Evolutionary conservation across 2,113 vertebrate genomes (phyloP).

Genomic region (Sapayoa aenigma): DNA sequence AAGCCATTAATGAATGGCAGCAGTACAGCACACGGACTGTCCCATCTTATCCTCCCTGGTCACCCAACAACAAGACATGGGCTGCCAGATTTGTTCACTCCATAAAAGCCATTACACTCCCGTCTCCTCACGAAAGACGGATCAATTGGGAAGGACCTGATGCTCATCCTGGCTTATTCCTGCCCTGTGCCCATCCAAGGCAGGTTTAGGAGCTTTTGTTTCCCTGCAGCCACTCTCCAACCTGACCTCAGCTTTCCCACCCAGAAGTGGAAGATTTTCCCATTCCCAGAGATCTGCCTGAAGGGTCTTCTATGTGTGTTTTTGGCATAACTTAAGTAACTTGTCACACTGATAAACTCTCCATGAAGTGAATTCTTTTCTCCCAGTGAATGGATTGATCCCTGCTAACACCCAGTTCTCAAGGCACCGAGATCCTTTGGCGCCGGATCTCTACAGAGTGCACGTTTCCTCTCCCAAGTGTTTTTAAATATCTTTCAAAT

Average conservation of each 20-base stretch:
- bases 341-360: neutral
- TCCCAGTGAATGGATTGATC: neutral
- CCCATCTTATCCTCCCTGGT: neutral
- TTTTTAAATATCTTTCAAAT: neutral
- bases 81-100: neutral
- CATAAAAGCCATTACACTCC: neutral
- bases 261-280: neutral
- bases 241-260: neutral
- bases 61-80: rapidly evolving
- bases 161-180: neutral
- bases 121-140: rapidly evolving
- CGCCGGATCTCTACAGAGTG: neutral
- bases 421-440: neutral
- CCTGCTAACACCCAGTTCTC: neutral
- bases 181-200: neutral
- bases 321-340: neutral
- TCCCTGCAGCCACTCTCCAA: neutral
- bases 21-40: neutral
- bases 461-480: neutral
- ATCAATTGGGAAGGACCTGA: neutral
- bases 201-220: neutral
- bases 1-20: constrained; percentile 20
- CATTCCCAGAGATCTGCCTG: neutral
- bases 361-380: neutral
- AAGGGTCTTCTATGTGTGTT: neutral